Conservation (phyloP, 2,113 vertebrate genomes). For the Bucco capensis region DNA sequence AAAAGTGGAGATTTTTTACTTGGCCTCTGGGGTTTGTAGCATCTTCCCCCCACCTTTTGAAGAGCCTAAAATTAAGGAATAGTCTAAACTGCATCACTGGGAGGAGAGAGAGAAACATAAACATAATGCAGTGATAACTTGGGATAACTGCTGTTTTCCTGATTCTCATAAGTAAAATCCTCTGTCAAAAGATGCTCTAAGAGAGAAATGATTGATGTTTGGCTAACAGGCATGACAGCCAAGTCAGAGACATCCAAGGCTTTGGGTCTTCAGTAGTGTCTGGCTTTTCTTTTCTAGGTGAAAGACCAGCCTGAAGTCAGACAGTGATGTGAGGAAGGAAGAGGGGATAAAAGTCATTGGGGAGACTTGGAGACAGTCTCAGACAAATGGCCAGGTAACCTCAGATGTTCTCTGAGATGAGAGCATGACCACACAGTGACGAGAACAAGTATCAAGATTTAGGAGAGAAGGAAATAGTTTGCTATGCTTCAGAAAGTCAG, state of each 20-base stretch:
- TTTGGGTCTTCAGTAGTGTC: neutral
- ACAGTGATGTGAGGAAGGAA: neutral
- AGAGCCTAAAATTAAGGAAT: neutral
- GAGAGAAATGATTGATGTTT: neutral
- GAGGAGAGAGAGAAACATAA: neutral
- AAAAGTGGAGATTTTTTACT: neutral
- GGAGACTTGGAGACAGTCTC: neutral
- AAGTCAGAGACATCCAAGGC: neutral
- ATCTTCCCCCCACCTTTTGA: no score
- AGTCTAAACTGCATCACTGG: neutral
- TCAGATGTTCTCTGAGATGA: neutral
- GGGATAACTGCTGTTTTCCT: neutral
- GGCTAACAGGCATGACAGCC: neutral
- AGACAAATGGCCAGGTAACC: neutral
- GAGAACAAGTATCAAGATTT: neutral
- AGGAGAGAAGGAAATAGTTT: neutral
- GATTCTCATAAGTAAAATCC: neutral
- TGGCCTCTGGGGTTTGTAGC: neutral
- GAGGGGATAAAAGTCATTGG: neutral
- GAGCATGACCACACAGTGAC: neutral
- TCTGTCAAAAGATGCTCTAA: neutral
- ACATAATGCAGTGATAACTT: neutral
- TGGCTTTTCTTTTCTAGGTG: neutral
- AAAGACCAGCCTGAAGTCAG: neutral
- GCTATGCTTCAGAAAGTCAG: neutral